phyloP scores from a whole-genome alignment of 1,140 invertebrate genomes.

The Gryllus bimaculatus region DNA sequence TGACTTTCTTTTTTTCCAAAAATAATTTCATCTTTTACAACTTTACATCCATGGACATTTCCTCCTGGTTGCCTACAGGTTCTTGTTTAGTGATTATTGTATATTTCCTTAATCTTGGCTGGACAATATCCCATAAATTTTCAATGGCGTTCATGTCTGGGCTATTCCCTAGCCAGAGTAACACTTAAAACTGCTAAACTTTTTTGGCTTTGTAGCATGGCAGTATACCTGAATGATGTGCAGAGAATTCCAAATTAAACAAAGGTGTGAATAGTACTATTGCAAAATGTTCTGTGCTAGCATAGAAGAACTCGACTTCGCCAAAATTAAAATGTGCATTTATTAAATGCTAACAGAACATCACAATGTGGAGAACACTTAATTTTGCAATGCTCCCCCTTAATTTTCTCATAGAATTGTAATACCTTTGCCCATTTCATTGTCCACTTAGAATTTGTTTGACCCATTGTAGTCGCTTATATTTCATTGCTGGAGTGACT shows the following conservation, averaged over 20 bases:
- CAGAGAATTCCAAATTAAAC: background rate
- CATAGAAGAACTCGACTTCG: background rate
- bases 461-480: background rate
- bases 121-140: slow-evolving; percentile 13
- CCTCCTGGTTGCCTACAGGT: too few species aligned
- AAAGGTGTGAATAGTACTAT: background rate
- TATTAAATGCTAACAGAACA: background rate
- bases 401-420: background rate
- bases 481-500: background rate
- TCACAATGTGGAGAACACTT: background rate
- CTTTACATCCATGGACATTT: background rate
- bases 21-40: background rate
- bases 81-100: slow-evolving; percentile 5
- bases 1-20: background rate
- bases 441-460: background rate
- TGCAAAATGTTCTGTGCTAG: background rate
- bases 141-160: slow-evolving; percentile 9
- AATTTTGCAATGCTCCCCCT: background rate
- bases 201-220: slow-evolving; percentile 15
- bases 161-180: slow-evolving; percentile 17
- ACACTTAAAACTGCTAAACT: background rate
- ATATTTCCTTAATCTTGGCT: background rate
- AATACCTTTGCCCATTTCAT: background rate
- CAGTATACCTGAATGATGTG: background rate
- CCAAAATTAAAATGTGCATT: background rate